Percentiles rank a stretch among this genome's conserved stretches.
phyloP scores from a whole-genome alignment of 2,888 invertebrate genomes.

The Machimus atricapillus region DNA sequence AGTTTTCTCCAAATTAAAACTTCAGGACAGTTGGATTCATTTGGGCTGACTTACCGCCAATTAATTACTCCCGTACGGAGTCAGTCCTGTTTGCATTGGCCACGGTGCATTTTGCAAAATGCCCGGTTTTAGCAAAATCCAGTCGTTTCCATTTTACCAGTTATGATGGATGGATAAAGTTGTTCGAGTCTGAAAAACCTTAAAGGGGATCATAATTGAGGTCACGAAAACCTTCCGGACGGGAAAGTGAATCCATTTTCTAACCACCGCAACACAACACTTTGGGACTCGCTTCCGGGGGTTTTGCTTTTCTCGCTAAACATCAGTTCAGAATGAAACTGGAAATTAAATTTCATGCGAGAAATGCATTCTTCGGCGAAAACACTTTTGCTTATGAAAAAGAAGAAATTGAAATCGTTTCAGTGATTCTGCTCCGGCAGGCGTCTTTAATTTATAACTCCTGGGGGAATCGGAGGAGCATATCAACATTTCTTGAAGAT shows the following conservation, averaged over 20 bases:
- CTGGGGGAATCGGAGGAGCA: background rate
- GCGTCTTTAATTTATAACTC: background rate
- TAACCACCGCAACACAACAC: slow-evolving; percentile 32
- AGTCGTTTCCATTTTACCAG: slow-evolving; percentile 19
- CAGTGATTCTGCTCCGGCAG: background rate
- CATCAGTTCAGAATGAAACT: background rate
- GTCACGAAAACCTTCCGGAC: slow-evolving; percentile 47
- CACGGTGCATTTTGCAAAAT: background rate
- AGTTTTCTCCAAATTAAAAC: slow-evolving; percentile 38
- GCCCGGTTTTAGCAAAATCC: slow-evolving; percentile 6
- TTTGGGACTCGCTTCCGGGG: slow-evolving; percentile 33
- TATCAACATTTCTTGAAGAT: background rate
- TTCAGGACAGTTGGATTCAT: slow-evolving; percentile 32
- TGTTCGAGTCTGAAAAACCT: slow-evolving; percentile 6
- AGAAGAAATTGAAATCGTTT: background rate
- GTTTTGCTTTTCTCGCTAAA: background rate
- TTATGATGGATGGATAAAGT: slow-evolving; percentile 27
- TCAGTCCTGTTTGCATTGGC: slow-evolving; percentile 16
- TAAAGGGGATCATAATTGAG: slow-evolving; percentile 40
- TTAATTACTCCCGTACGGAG: slow-evolving; percentile 17
- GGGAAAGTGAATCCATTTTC: slow-evolving; percentile 43
- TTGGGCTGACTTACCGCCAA: slow-evolving; percentile 14
- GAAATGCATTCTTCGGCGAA: slow-evolving; percentile 41
- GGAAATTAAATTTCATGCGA: slow-evolving; percentile 45
- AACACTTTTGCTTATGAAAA: slow-evolving; percentile 43